Evolutionary conservation across 2,888 invertebrate species (phyloP), one percentile per base, ranked within the genome.

Genomic region (Lacanobia oleracea): DNA sequence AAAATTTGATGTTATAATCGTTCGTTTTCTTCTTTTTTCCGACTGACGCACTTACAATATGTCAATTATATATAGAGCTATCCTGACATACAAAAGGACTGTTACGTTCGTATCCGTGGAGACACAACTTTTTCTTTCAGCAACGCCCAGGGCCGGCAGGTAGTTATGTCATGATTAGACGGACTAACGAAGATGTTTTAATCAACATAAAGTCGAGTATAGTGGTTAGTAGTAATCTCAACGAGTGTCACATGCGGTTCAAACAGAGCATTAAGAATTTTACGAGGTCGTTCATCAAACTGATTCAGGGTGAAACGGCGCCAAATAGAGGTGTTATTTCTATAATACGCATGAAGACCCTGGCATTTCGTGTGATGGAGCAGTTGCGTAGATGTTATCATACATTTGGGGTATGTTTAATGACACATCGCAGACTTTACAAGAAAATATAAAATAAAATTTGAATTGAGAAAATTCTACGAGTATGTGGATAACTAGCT

Each of bases 201-300:
- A 92, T 91, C 90, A 92, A 80, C 88, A 88, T 89, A 87, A 89
- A 90, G 64, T 53, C 61, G 50, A 66, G 51, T 84, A 69, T 82
- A 81, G 81, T 75, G 78, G 84, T 60, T 75, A 82, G 81, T 86
- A 82, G 79, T 83, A 85, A 88, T 86, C 66, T 76, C 66, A 67
- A 68, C 70, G 81, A 87, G 75, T 72, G 83, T 81, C 75, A 74
- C 79, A 77, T 64, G 83, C 67, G 77, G 86, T 86, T 87, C 86
- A 81, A 90, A 89, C 84, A 84, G 85, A 74, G 86, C 86, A 90
- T 91, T 91, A 87, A 84, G 70, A 83, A 82, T 88, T 92, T 92
- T 91, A 92, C 85, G 90, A 80, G 78, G 83, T 73, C 71, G 82
- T 82, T 84, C 87, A 85, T 87, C 88, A 88, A 87, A 82, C 85